A percentile compares a stretch with the other conserved stretches of the same genome.
Conservation (phyloP, 2,113 vertebrate species). For the Corvus moneduloides region DNA sequence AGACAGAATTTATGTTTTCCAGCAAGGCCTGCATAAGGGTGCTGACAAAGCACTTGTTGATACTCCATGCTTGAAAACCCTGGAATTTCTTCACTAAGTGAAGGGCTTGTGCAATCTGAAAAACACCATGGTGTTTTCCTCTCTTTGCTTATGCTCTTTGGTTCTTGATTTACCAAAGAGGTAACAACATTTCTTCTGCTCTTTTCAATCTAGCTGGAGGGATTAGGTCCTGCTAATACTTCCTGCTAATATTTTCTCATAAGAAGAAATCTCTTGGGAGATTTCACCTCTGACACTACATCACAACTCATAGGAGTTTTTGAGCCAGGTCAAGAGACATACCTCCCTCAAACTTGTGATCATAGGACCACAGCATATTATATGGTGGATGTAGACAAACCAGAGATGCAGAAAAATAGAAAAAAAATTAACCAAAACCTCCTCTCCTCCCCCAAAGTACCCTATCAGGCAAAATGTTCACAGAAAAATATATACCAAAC, state of each 20-base stretch:
- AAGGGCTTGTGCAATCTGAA: background rate
- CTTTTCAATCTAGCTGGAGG: background rate
- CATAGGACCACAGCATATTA: background rate
- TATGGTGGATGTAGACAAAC: background rate
- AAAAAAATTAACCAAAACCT: background rate
- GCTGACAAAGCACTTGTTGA: background rate
- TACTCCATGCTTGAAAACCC: background rate
- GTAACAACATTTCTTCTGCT: background rate
- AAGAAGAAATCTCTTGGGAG: background rate
- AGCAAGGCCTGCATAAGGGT: background rate
- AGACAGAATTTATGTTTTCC: background rate
- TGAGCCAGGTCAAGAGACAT: background rate
- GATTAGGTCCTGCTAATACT: background rate
- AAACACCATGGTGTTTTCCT: background rate
- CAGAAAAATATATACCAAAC: background rate
- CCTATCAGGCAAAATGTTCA: background rate
- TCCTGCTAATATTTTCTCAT: background rate
- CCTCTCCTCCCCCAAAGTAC: accelerated
- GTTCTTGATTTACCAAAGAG: background rate
- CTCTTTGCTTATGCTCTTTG: background rate
- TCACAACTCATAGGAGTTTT: background rate
- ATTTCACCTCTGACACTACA: background rate
- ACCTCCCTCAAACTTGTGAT: background rate
- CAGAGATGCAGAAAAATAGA: background rate
- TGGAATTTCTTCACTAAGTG: background rate